phyloP scores from a whole-genome alignment of 2,888 invertebrate species.

The Eupithecia centaureata region DNA sequence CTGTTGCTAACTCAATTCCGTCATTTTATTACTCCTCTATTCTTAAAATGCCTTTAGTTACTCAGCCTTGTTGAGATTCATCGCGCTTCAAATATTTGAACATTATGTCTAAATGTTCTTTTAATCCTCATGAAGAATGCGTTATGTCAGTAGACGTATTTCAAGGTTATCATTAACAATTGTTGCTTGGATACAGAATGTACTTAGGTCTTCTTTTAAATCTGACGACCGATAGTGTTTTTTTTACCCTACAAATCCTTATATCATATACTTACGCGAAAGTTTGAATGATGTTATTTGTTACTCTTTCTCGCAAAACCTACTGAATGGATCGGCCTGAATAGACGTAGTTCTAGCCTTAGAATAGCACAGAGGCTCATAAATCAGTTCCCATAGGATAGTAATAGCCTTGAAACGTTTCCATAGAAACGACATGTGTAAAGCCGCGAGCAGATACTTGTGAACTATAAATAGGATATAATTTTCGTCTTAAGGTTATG shows the following conservation, averaged over 20 bases:
- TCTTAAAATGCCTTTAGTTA: constrained; percentile 12
- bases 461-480: too few relatives aligned
- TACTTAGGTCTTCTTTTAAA: background rate
- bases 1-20: constrained; percentile 27
- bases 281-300: too few relatives aligned
- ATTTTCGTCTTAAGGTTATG: too few relatives aligned
- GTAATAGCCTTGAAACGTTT: too few relatives aligned
- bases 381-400: too few relatives aligned
- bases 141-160: background rate
- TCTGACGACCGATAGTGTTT: background rate
- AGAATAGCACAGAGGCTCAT: too few relatives aligned
- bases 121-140: background rate
- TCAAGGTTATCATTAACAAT: background rate
- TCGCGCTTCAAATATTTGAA: constrained; percentile 6
- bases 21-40: constrained; percentile 18
- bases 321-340: too few relatives aligned
- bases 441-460: too few relatives aligned
- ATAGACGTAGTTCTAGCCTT: too few relatives aligned
- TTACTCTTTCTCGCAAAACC: too few relatives aligned
- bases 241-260: background rate
- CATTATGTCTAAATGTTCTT: constrained; percentile 6
- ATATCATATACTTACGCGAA: too few relatives aligned
- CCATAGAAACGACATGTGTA: too few relatives aligned
- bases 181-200: background rate
- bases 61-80: constrained; percentile 10